Evolutionary conservation across 2,797 vertebrate species (phyloP).

Genomic region (Scomberomorus guttatus): DNA sequence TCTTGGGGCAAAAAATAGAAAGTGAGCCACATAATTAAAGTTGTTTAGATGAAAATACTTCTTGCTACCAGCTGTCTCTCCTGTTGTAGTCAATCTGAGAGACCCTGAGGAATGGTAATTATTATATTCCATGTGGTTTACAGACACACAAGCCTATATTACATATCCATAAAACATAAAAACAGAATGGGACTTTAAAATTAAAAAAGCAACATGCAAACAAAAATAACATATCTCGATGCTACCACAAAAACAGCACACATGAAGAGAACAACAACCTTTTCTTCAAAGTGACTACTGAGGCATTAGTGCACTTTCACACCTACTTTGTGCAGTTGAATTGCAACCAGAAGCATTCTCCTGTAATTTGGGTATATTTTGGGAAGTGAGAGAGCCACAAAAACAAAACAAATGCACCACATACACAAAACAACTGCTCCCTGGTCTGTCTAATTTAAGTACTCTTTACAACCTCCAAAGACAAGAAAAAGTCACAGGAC

Average conservation of each 20-base stretch:
- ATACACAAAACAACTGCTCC: slow-evolving; percentile 15
- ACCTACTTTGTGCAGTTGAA: slow-evolving; percentile 22
- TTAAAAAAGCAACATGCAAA: neutral
- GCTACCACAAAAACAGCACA: too few species aligned
- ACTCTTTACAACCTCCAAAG: slow-evolving; percentile 10
- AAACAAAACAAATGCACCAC: slow-evolving; percentile 34
- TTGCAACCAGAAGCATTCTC: slow-evolving; percentile 28
- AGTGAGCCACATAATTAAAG: slow-evolving; percentile 69
- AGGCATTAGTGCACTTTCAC: slow-evolving; percentile 14
- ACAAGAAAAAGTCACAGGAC: slow-evolving; percentile 31
- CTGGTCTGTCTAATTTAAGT: slow-evolving; percentile 2
- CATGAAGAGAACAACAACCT: neutral
- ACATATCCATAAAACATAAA: neutral
- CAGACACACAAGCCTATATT: neutral
- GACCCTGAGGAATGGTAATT: slow-evolving; percentile 26
- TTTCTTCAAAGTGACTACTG: slow-evolving; percentile 3
- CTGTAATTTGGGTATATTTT: slow-evolving; percentile 23
- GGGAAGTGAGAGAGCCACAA: slow-evolving; percentile 25
- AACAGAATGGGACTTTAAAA: neutral
- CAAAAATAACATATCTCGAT: neutral
- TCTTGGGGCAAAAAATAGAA: slow-evolving; percentile 72
- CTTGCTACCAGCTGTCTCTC: slow-evolving; percentile 48
- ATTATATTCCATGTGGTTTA: neutral
- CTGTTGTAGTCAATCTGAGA: slow-evolving; percentile 66
- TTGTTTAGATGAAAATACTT: slow-evolving; percentile 56